Evolutionary conservation across 2,113 vertebrate species (phyloP).

Genomic region (Zonotrichia leucophrys): DNA sequence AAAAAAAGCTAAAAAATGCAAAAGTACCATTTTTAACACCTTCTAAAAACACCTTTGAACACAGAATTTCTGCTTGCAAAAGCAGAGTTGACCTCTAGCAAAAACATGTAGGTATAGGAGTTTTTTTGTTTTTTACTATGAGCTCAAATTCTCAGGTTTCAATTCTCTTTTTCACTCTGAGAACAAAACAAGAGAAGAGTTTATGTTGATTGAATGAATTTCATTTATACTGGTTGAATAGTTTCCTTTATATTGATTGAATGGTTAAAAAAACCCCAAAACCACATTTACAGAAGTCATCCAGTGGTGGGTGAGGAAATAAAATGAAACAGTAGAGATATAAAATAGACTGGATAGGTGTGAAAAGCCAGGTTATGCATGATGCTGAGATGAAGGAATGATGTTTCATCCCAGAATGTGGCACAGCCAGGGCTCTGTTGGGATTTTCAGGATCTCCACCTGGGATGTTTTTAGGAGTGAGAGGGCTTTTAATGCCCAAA

Average conservation of each 20-base stretch:
- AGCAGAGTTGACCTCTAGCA: not conserved
- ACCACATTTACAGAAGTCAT: not conserved
- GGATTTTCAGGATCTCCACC: not conserved
- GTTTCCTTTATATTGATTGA: not conserved
- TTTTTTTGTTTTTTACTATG: not conserved
- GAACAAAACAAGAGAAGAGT: not conserved
- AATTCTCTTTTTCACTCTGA: not conserved
- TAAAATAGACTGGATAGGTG: not conserved
- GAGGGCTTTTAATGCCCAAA: not conserved
- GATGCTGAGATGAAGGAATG: not conserved
- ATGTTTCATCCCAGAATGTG: not conserved
- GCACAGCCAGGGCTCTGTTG: not conserved
- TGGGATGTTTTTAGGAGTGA: not conserved
- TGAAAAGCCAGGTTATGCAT: accelerated
- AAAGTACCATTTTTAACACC: not conserved
- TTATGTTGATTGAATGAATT: not conserved
- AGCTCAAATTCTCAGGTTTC: not conserved
- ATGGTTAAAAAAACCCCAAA: not conserved
- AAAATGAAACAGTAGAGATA: not conserved
- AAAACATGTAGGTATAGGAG: not conserved
- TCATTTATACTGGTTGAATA: not conserved
- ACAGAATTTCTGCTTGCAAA: not conserved
- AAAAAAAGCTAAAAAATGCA: not conserved
- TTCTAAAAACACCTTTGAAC: not conserved
- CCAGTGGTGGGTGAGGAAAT: not conserved